Base-by-base conservation (phyloP, 2,113 vertebrate species). In the Sinocyclocheilus anshuiensis region DNA sequence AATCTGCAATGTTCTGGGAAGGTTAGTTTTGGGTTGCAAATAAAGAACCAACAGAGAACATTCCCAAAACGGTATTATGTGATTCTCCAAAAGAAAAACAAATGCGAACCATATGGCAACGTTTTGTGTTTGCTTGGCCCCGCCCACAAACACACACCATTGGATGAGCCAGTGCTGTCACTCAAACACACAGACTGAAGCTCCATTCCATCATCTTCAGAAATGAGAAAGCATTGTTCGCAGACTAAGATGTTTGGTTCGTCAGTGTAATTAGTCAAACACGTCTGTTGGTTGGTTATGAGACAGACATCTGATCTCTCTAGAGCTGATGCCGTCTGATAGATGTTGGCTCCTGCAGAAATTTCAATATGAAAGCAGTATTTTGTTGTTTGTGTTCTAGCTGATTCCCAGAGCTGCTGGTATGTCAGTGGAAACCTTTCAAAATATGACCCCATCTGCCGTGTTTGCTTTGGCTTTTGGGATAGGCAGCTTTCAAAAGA, bases 401-500 rank as follows among this genome's bases (percentile, higher is more conserved):
- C 88, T 2, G 67, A 91, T 91, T 91, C 91, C 90, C 90, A 92
- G 89, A 92, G 86, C 87, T 89, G 87, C 90, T 93, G 91, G 90
- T 91, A 92, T 89, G 89, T 91, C 90, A 88, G 87, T 81, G 76
- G 86, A 94, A 93, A 92, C 91, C 89, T 94, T 91, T 90, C 87
- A 91, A 92, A 93, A 93, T 90, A 90, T 88, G 84, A 91, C 89
- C 91, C 89, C 87, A n/a, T 76, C 81, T 83, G 87, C 86, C 83
- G 81, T 76, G 93, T 91, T 94, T 94, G 79, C 91, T 88, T 87
- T 93, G 93, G 93, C 92, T 86, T 93, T 89, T 91, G 83, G 88
- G 89, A 91, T 86, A 88, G 82, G 86, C 81, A 88, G 88, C 89
- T 86, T 92, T 93, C 86, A 90, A 88, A 90, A 90, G 88, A 93